Conservation (phyloP, 2,113 vertebrate species). For the Microcebus murinus region DNA sequence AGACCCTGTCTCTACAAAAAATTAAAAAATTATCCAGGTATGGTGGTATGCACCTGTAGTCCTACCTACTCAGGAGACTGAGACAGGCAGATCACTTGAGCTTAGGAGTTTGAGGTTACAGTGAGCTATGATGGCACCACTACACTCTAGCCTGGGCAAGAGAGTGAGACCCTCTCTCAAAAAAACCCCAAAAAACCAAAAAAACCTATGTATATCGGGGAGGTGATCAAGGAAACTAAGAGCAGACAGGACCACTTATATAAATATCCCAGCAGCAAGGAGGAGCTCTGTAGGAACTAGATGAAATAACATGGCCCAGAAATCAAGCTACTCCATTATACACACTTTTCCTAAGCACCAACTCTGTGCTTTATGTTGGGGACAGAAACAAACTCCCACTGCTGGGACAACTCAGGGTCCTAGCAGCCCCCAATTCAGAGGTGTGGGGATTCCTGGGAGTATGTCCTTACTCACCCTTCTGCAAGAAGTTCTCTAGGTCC, state of each 20-base stretch:
- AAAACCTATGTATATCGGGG: too few species aligned
- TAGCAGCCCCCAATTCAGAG: background rate
- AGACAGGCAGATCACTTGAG: too few species aligned
- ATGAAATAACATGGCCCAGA: background rate
- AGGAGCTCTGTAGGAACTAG: background rate
- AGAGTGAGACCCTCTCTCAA: background rate
- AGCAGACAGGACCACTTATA: background rate
- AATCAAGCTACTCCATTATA: background rate
- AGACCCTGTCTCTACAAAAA: background rate
- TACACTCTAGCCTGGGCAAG: too few species aligned
- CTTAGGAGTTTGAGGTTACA: too few species aligned
- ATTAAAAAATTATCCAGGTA: background rate
- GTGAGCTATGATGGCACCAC: too few species aligned
- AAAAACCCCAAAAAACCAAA: background rate
- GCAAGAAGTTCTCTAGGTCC: constrained; percentile 89
- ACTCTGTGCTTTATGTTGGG: background rate
- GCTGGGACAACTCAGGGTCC: background rate
- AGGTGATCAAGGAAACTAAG: background rate
- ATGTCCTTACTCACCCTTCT: constrained; percentile 78
- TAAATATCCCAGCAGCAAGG: background rate
- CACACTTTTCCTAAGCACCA: background rate
- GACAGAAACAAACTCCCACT: background rate
- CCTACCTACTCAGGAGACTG: too few species aligned
- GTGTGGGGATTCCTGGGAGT: background rate
- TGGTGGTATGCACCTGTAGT: background rate